Evolutionary conservation across 2,797 vertebrate genomes (phyloP), one percentile per base, ranked within the genome.

Genomic region (Hoplostethus mediterraneus): DNA sequence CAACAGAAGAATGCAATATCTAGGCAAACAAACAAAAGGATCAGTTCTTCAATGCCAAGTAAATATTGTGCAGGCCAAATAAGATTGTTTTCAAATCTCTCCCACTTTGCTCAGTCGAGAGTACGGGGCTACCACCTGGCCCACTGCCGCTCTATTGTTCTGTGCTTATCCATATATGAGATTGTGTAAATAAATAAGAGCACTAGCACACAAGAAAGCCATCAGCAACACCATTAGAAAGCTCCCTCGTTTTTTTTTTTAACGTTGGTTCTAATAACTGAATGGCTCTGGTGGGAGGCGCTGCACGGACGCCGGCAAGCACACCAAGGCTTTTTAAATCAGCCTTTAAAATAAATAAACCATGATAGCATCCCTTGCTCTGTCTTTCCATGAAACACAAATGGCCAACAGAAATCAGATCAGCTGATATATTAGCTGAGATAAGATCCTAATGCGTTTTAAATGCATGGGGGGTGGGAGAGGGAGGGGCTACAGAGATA

Each of bases 331-430:
- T 75, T 83, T 85, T 79, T 81, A 21, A 88, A 88, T 86, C 65
- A 86, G 82, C 53, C 66, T 78, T 79, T 73, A 67, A 80, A 87
- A 85, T 82, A 83, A 89, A 92, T 86, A 79, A 86, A 81, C 40
- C 68, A 63, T 48, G 64, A 81, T 69, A 71, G 67, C 77, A 79
- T 68, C 56, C 59, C n/a, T 63, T 45, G 56, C 54, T 55, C 40
- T 47, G 63, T 75, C 64, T 81, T 79, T 59, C 63, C 48, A 58
- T 58, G 48, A 59, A 75, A 71, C 57, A 6, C 42, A 71, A 81
- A 88, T 63, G 69, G 71, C 75, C 74, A 47, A 45, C 57, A 80
- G 71, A 49, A 82, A 83, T 71, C 52, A 74, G 67, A 76, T 81
- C 63, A 69, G 52, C 55, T 74, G 71, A 87, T 74, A 31, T 63